These are phyloP conservation scores for Masticophis lateralis DNA, from an alignment of 2,797 vertebrate genomes.

Conservation along the genomic window DNA sequence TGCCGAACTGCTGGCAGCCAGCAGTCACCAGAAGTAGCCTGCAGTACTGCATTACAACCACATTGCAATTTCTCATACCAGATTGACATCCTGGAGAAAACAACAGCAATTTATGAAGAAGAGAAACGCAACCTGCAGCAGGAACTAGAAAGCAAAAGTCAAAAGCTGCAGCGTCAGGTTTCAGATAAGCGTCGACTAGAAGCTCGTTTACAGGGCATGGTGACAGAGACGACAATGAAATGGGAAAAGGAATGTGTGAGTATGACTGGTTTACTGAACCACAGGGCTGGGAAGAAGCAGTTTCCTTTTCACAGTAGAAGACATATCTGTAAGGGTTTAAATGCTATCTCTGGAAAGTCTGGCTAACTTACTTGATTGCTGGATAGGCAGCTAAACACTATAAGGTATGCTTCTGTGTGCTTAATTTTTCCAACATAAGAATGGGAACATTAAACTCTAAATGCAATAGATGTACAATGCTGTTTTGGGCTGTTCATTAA, in stretches of 20 bases:
- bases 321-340: neutral
- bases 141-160: slow-evolving; percentile 83
- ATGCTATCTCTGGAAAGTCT: neutral
- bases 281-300: neutral
- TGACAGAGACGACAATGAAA: slow-evolving; percentile 83
- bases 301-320: neutral
- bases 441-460: neutral
- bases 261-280: slow-evolving; percentile 14
- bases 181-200: slow-evolving; percentile 87
- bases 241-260: slow-evolving; percentile 98
- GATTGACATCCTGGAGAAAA: slow-evolving; percentile 94
- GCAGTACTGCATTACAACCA: too few species aligned
- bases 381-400: neutral
- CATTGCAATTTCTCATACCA: slow-evolving; percentile 43
- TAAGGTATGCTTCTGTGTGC: neutral
- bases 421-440: neutral
- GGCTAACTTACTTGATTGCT: neutral
- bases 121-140: slow-evolving; percentile 88
- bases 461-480: neutral
- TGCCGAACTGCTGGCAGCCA: too few species aligned
- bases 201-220: slow-evolving; percentile 86
- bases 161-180: slow-evolving; percentile 84
- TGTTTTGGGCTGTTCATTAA: neutral
- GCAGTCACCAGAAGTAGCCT: too few species aligned
- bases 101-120: slow-evolving; percentile 88